These are phyloP conservation scores for Oxyteleia sp. DNA, from an alignment of 2,888 invertebrate genomes.

Conservation along the genomic window DNA sequence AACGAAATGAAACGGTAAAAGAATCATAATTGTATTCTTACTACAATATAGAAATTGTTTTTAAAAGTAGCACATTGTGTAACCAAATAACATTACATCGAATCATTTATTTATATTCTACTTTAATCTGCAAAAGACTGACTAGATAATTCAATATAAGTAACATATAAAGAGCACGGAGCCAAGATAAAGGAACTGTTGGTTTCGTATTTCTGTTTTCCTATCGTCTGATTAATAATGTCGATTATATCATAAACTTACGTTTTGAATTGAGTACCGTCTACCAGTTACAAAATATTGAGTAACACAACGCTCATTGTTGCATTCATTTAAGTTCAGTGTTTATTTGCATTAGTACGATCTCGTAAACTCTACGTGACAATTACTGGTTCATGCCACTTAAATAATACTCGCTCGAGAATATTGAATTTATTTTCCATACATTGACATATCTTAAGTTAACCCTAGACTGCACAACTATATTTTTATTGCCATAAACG, in stretches of 20 bases:
- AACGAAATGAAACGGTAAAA: too few relatives aligned
- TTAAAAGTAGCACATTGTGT: too few relatives aligned
- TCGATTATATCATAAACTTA: conserved; percentile 49
- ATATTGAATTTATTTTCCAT: conserved; percentile 25
- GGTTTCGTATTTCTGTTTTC: conserved; percentile 40
- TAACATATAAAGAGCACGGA: conserved; percentile 10
- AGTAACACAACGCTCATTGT: conserved; percentile 27
- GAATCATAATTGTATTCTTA: too few relatives aligned
- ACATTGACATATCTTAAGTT: too few relatives aligned
- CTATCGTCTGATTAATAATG: conserved; percentile 39
- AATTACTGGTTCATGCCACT: conserved; percentile 13
- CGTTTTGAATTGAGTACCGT: conserved; percentile 24
- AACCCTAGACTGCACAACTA: too few relatives aligned
- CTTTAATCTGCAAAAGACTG: background rate
- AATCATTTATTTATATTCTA: background rate
- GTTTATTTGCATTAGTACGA: conserved; percentile 18
- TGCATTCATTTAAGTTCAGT: conserved; percentile 16
- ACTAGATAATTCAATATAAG: conserved; percentile 11
- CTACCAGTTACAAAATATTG: conserved; percentile 47
- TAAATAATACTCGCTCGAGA: conserved; percentile 6
- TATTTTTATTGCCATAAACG: too few relatives aligned
- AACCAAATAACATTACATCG: too few relatives aligned
- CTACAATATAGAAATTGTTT: too few relatives aligned
- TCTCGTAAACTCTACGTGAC: conserved; percentile 19
- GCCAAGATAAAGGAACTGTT: conserved; percentile 34